A percentile compares a stretch with the other conserved stretches of the same genome.
Evolutionary conservation across 1,140 invertebrate genomes (phyloP).

Genomic region (Cecropterus lyciades): DNA sequence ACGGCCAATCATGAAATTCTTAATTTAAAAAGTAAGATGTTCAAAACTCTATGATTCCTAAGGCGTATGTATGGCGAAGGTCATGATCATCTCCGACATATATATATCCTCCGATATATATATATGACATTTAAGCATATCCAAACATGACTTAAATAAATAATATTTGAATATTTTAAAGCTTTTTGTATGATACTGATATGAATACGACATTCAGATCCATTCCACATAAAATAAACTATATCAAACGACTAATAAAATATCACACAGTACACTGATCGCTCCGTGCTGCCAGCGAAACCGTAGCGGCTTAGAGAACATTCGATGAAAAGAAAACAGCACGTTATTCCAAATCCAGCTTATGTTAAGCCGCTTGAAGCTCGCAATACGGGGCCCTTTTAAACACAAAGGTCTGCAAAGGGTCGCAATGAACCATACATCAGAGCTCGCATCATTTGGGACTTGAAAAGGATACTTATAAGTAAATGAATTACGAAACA

Average conservation of each 20-base stretch:
- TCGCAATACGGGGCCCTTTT: slow-evolving; percentile 3
- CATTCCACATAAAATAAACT: no score
- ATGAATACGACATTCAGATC: no score
- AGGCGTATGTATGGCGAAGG: no score
- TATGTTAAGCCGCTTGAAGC: slow-evolving; percentile 20
- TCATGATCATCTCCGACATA: no score
- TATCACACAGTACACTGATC: slow-evolving; percentile 7
- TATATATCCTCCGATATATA: no score
- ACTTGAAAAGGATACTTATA: slow-evolving; percentile 14
- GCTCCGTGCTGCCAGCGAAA: slow-evolving; percentile 9
- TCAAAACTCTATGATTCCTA: no score
- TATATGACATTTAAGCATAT: no score
- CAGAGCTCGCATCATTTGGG: slow-evolving; percentile 12
- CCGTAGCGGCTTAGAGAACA: slow-evolving; percentile 6
- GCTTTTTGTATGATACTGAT: no score
- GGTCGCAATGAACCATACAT: slow-evolving; percentile 17
- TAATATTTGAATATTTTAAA: no score
- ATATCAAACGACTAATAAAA: neutral
- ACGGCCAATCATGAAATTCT: no score
- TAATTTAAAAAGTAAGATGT: no score
- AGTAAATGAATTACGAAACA: slow-evolving; percentile 3
- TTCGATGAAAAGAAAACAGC: slow-evolving; percentile 19
- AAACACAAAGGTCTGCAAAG: slow-evolving; percentile 16
- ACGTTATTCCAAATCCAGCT: slow-evolving; percentile 21
- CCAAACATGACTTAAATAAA: no score